These are phyloP conservation scores for Chionomys nivalis DNA, from an alignment of 2,113 vertebrate genomes.

Conservation along the genomic window DNA sequence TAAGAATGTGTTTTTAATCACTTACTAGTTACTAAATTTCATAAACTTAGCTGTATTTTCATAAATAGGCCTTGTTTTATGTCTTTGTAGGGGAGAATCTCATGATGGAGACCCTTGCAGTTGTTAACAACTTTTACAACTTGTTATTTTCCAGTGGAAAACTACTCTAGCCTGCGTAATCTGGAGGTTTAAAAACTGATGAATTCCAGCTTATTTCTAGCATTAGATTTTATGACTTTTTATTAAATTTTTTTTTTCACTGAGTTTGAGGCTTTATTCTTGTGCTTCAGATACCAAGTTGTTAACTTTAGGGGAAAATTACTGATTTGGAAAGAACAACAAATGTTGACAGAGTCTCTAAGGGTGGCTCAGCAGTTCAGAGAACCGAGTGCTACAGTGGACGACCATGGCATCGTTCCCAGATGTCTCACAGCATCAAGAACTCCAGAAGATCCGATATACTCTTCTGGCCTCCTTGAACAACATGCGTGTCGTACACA, in stretches of 20 bases:
- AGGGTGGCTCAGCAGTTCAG: not conserved
- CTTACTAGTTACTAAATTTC: not conserved
- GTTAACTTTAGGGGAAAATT: not conserved
- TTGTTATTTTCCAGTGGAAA: constrained; percentile 40
- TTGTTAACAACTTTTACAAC: not conserved
- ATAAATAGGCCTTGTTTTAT: not conserved
- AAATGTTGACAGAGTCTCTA: not conserved
- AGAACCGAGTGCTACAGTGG: not conserved
- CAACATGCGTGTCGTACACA: no score
- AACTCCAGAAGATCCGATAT: no score
- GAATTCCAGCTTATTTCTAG: constrained; percentile 17
- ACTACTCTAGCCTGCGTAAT: not conserved
- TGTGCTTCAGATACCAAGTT: not conserved
- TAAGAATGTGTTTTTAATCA: not conserved
- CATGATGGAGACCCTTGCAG: not conserved
- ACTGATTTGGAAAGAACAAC: not conserved
- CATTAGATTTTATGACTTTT: not conserved
- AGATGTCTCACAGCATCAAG: not conserved
- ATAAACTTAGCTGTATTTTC: not conserved
- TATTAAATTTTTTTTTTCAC: not conserved
- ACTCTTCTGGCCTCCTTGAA: not conserved
- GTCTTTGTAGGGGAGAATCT: not conserved
- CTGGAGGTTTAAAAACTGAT: not conserved
- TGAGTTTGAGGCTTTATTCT: not conserved
- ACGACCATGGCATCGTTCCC: not conserved